Base-by-base conservation (phyloP, 2,797 vertebrate species). In the Garrulus glandarius region DNA sequence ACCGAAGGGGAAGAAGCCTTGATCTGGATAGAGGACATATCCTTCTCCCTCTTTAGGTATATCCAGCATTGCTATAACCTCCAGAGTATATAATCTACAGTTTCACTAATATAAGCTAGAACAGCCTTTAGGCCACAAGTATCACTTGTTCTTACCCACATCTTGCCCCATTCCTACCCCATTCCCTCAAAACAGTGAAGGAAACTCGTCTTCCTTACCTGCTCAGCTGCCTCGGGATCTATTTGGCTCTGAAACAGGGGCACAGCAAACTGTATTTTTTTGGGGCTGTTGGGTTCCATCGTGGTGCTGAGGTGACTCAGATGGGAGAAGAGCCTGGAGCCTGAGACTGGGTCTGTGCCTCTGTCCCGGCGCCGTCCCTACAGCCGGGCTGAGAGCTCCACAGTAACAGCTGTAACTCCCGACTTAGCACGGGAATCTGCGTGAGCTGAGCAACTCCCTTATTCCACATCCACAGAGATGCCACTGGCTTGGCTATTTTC, bases 231-330 rank as follows among this genome's bases (percentile, higher is more conserved):
- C 96, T 99, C 99, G 0, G 99, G 99, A 94, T 99, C 99, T 97
- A 99, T 98, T 92, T 98, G 99, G 91, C 98, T 99, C 98, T 99
- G 99, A 92, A 99, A 98, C 15, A 98, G 98, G 44, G 99, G 99
- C 36, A 98, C 98, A 18, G 98, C 98, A 93, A 99, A 99, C 88
- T 99, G 99, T 98, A 99, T 99, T 98, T 99, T 99, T 98, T 99
- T 99, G 23, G 99, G 99, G 97, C 99, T 99, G 98, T 98, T 98
- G 95, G 99, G 99, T 97, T 99, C 99, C 99, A 99, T 99, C 19
- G 55, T 61, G 77, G 22, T 75, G 91, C 91, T 32, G 96, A 96
- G 98, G 97, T 27, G 95, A 89, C 91, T 92, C 39, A 84, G 95
- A 91, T 5, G 59, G 44, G 76, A 72, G 87, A 60, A 93, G 93